phyloP scores from a whole-genome alignment of 2,888 invertebrate genomes.

The Bombylius major region DNA sequence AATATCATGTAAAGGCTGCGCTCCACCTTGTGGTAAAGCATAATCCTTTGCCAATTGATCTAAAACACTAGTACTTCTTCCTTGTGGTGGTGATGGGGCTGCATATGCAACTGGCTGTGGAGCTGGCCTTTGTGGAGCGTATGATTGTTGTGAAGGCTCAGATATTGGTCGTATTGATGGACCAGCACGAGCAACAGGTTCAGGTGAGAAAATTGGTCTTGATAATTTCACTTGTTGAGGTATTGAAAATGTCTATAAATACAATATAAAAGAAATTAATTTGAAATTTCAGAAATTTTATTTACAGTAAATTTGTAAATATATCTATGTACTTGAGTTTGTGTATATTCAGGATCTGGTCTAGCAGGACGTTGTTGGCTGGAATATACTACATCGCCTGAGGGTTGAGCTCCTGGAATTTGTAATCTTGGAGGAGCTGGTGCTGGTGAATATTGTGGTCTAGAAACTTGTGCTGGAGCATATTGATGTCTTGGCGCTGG shows the following conservation, averaged over 20 bases:
- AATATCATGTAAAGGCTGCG: slow-evolving; percentile 65
- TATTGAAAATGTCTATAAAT: slow-evolving; percentile 12
- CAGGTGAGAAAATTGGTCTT: slow-evolving; percentile 26
- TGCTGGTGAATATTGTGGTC: slow-evolving; percentile 20
- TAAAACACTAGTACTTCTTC: slow-evolving; percentile 44
- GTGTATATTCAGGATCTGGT: slow-evolving; percentile 32
- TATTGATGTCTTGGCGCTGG: slow-evolving; percentile 26
- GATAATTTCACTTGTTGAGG: slow-evolving; percentile 27
- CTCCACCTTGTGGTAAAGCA: slow-evolving; percentile 55
- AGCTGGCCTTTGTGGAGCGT: slow-evolving; percentile 19
- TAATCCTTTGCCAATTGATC: slow-evolving; percentile 74
- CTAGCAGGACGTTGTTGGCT: slow-evolving; percentile 30
- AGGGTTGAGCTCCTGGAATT: slow-evolving; percentile 30
- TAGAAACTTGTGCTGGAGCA: slow-evolving; percentile 12
- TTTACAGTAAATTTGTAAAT: background rate
- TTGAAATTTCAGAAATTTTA: background rate
- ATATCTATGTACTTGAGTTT: slow-evolving; percentile 20
- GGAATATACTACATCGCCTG: slow-evolving; percentile 31
- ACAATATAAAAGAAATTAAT: slow-evolving; percentile 7
- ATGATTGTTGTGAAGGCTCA: slow-evolving; percentile 20
- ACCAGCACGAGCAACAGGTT: slow-evolving; percentile 18
- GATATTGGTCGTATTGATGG: slow-evolving; percentile 1
- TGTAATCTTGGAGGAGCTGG: slow-evolving; percentile 30
- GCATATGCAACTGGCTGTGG: slow-evolving; percentile 16
- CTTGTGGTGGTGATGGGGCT: slow-evolving; percentile 15